These are phyloP conservation scores for Silvanus unidentatus DNA, from an alignment of 2,888 invertebrate species.

Conservation along the genomic window DNA sequence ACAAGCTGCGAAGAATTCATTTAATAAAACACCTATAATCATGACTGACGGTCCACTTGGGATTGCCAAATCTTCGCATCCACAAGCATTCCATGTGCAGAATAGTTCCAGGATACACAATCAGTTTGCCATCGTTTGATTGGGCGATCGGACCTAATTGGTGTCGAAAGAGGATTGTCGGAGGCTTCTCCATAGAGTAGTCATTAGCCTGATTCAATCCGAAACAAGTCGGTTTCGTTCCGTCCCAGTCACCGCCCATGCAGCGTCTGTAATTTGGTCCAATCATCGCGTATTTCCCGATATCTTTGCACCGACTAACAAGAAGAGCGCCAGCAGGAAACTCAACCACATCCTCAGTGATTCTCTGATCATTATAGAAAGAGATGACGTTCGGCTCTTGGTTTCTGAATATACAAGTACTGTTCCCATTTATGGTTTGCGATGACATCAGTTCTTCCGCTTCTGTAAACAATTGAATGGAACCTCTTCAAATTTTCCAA, in stretches of 20 bases:
- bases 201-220: constrained; percentile 82
- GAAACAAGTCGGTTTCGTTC: constrained; percentile 68
- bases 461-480: too few relatives aligned
- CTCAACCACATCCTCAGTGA: constrained; percentile 69
- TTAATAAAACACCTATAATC: constrained; percentile 49
- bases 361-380: constrained; percentile 73
- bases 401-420: constrained; percentile 69
- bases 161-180: constrained; percentile 77
- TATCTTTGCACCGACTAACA: constrained; percentile 68
- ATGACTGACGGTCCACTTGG: constrained; percentile 75
- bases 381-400: constrained; percentile 75
- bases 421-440: constrained; percentile 49
- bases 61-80: constrained; percentile 79
- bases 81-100: constrained; percentile 85
- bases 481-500: constrained; percentile 7
- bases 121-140: constrained; percentile 76
- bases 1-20: neutral
- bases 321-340: constrained; percentile 64
- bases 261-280: constrained; percentile 66
- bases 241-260: constrained; percentile 75
- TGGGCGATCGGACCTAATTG: constrained; percentile 80
- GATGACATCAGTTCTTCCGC: constrained; percentile 35
- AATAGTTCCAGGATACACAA: constrained; percentile 80
- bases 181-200: constrained; percentile 81
- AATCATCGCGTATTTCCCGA: constrained; percentile 80